Evolutionary conservation across 1,140 invertebrate genomes (phyloP), one percentile per base, ranked within the genome.

Genomic region (Elysia chlorotica): DNA sequence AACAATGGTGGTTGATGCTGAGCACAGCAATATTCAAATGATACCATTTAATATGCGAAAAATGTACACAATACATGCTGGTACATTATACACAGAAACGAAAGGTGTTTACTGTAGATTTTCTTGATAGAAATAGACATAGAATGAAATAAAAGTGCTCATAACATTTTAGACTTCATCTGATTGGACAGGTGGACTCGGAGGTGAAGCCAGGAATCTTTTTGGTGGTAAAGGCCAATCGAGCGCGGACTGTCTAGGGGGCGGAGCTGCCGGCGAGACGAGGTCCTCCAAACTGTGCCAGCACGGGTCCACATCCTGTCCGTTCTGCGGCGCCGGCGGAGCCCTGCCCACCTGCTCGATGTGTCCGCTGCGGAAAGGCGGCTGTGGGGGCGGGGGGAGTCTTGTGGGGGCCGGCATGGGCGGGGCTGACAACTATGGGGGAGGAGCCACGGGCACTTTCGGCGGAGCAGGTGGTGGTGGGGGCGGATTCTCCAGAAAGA

Each of bases 261-360:
- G 74, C n/a, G 74, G 74, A 21, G 74, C 74, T 33, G 74, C 74
- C 1, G 74, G 74, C 6, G 62, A 76, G 57, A 76, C 65, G n/a
- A 23, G 25, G 23, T 62, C 38, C 23, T 14, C 74, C 33, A 19
- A 28, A 1, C 21, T 56, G 38, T 76, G 74, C 53, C 14, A 48
- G 3, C 66, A 73, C 4, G 56, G 70, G 0, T 48, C 28, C 1
- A 69, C 74, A 30, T 48, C 38, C 2, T 76, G 74, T 53, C 70
- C 54, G 2, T 76, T 76, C 59, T 76, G 74, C 56, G 74, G 74
- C 21, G 74, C 74, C 0, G 74, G 74, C 2, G 74, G 70, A 2
- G 74, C 71, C 6, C 35, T 67, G 57, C 28, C 61, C 0, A 33
- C 37, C 17, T 76, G 74, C 53, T 71, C 65, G 25, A 23, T 63